Percentiles rank a stretch among this genome's conserved stretches.
These are phyloP conservation scores for Tribolium freemani DNA, from an alignment of 2,888 invertebrate species.

Conservation along the genomic window DNA sequence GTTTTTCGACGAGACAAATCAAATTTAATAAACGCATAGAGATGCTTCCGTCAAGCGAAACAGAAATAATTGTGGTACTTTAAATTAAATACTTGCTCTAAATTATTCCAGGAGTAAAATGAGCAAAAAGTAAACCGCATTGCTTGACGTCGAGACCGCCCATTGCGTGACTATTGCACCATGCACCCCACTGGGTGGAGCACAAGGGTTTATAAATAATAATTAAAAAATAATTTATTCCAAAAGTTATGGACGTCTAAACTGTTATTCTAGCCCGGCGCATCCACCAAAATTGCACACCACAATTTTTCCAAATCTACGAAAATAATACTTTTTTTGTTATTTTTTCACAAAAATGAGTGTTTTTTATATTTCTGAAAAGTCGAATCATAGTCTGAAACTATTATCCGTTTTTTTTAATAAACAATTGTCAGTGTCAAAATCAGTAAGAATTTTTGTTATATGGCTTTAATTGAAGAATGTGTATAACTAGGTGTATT, in stretches of 20 bases:
- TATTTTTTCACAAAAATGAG: background rate
- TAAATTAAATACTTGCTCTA: background rate
- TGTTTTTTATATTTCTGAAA: too few species aligned
- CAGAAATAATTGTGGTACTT: background rate
- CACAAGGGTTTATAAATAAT: background rate
- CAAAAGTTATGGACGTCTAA: too few species aligned
- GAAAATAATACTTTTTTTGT: too few species aligned
- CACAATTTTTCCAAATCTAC: too few species aligned
- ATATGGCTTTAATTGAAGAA: too few species aligned
- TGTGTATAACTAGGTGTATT: too few species aligned
- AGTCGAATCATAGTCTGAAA: too few species aligned
- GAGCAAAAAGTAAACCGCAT: background rate
- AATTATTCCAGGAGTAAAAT: background rate
- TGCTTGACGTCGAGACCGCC: background rate
- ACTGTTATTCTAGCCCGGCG: background rate
- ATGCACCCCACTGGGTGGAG: background rate
- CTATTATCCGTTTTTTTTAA: too few species aligned
- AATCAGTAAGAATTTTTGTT: too few species aligned
- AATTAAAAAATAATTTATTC: background rate
- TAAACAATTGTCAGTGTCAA: too few species aligned
- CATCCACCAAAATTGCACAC: background rate
- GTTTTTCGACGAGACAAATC: slow-evolving; percentile 26
- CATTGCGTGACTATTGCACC: background rate
- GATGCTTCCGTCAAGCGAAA: background rate
- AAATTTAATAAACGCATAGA: slow-evolving; percentile 22